phyloP scores from a whole-genome alignment of 2,888 invertebrate species.

The Crossocerus cetratus region DNA sequence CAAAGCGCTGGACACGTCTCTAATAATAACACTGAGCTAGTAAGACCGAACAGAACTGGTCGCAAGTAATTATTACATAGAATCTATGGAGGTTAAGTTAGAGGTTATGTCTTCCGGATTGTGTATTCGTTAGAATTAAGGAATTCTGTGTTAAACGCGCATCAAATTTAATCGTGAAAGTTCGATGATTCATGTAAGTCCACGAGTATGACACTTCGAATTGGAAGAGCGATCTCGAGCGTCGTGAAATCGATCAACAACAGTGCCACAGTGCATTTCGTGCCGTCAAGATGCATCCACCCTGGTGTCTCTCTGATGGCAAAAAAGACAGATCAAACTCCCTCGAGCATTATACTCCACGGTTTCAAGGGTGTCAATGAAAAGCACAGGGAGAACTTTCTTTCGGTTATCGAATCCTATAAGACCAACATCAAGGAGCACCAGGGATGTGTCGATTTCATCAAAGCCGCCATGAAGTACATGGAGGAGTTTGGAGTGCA shows the following conservation, averaged over 20 bases:
- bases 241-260: not conserved
- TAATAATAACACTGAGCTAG: no score
- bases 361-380: not conserved
- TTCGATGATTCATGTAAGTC: no score
- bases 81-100: no score
- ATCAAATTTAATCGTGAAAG: no score
- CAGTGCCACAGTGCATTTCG: no score
- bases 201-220: not conserved
- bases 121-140: no score
- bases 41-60: no score
- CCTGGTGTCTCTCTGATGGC: not conserved
- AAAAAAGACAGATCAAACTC: not conserved
- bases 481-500: constrained; percentile 95
- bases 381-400: constrained; percentile 81
- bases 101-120: no score
- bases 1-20: no score
- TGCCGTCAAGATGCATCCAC: no score
- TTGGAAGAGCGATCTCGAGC: not conserved
- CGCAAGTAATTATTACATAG: no score
- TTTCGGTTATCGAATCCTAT: constrained; percentile 87
- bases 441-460: constrained; percentile 95
- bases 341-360: not conserved
- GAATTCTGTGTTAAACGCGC: no score
- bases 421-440: constrained; percentile 83
- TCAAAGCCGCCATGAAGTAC: constrained; percentile 90